Evolutionary conservation across 92 coral and sea anemone species (phyloP), one percentile per base, ranked within the genome.

Genomic region (Montipora capitata): DNA sequence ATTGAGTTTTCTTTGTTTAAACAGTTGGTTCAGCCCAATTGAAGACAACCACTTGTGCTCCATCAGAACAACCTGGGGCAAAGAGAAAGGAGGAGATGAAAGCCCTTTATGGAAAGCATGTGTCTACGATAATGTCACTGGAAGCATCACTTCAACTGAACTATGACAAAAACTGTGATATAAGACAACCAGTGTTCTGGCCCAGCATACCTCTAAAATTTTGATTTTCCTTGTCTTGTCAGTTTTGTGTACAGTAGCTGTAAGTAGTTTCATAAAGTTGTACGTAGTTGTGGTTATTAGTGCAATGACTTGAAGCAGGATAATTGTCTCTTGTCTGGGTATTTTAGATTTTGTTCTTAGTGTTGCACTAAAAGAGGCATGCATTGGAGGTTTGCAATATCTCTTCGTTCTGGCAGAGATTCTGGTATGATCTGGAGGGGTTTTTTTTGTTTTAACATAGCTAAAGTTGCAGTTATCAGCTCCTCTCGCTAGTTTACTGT

Each of bases 151-250:
- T 94, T 57, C 99, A 98, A 74, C 88, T 98, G 39, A 94, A 85
- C 73, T 98, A 92, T 89, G 96, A 98, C 81, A 98, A 87, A 80
- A 87, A 89, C 88, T 93, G 90, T 84, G 98, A 98, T 83, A 82
- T 72, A 58, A 92, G 95, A 66, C 98, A 96, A 56, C 99, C 99
- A 16, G 83, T 94, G 44, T 98, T 89, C 61, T 98, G 99, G 99
- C 99, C 99, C 16, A 98, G 96, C 82, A 98, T 98, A 58, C 99
- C 99, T 41, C 89, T 98, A 52, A 98, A 94, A 78, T 98, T 98
- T 79, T 98, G 68, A 87, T 40, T 56, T 16, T n/a, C 7, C 2
- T 63, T 15, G 15, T 8, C n/a, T 63, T 63, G 38, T 20, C 5
- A 3, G 11, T 18, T 63, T 63, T 18, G 40, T 2, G 12, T 27